Evolutionary conservation across 2,888 invertebrate species (phyloP).

Genomic region (Pseudoips prasinana): DNA sequence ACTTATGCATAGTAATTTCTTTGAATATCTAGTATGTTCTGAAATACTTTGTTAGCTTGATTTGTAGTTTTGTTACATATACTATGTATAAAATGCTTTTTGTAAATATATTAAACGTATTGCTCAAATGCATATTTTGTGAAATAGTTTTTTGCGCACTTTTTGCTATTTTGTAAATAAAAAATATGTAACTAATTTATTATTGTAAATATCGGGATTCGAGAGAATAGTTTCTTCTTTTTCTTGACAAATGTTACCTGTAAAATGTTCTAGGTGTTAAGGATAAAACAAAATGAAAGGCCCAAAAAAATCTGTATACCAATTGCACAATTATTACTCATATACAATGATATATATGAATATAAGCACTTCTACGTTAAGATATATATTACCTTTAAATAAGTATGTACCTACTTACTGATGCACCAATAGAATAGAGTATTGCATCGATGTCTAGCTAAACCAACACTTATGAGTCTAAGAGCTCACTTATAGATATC

Average conservation of each 20-base stretch:
- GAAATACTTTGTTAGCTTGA: constrained; percentile 17
- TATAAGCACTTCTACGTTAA: constrained; percentile 54
- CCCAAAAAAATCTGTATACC: constrained; percentile 75
- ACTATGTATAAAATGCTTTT: constrained; percentile 63
- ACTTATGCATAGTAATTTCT: constrained; percentile 8
- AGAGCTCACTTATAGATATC: constrained; percentile 18
- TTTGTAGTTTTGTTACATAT: constrained; percentile 30
- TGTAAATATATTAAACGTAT: constrained; percentile 77
- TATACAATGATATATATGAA: constrained; percentile 58
- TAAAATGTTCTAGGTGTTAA: constrained; percentile 49
- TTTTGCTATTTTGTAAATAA: constrained; percentile 77
- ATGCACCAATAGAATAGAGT: constrained; percentile 65
- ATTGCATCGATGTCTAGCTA: constrained; percentile 50
- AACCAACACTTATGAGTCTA: constrained; percentile 20
- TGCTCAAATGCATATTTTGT: constrained; percentile 82
- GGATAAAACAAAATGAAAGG: constrained; percentile 63
- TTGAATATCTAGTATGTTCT: constrained; percentile 16
- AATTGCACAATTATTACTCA: constrained; percentile 73
- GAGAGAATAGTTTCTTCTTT: constrained; percentile 55
- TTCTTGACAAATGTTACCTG: constrained; percentile 31
- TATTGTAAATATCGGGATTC: constrained; percentile 53
- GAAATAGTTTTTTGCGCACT: constrained; percentile 80
- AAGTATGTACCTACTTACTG: constrained; percentile 40
- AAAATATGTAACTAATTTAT: constrained; percentile 50
- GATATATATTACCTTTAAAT: constrained; percentile 48